Conservation (phyloP, 2,113 vertebrate species). For the Cyanoramphus novaezelandiae region DNA sequence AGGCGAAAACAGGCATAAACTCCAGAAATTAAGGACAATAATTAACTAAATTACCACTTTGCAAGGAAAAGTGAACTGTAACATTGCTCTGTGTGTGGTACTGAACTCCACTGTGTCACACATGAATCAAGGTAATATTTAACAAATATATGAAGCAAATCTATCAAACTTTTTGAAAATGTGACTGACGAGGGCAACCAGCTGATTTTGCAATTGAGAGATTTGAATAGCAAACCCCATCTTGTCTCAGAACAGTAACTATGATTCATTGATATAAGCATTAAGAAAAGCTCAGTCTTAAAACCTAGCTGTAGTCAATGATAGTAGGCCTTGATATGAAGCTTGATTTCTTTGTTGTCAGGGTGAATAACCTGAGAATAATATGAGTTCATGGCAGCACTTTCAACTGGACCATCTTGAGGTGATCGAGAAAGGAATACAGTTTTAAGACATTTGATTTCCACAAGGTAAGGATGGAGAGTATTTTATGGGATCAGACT, state of each 20-base stretch:
- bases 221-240: background rate
- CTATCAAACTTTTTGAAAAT: background rate
- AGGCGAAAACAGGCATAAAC: background rate
- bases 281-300: background rate
- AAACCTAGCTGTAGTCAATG: background rate
- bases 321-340: background rate
- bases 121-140: background rate
- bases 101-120: background rate
- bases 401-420: background rate
- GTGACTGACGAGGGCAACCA: background rate
- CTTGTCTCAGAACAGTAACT: background rate
- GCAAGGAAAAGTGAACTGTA: background rate
- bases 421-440: background rate
- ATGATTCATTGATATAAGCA: background rate
- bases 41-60: background rate
- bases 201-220: background rate
- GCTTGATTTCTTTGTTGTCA: background rate
- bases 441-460: background rate
- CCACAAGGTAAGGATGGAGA: background rate
- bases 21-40: background rate
- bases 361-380: background rate
- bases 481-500: background rate
- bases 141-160: background rate
- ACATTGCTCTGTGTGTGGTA: background rate
- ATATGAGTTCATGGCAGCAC: background rate